Evolutionary conservation across 2,797 vertebrate species (phyloP).

Genomic region (Sebastes minor): DNA sequence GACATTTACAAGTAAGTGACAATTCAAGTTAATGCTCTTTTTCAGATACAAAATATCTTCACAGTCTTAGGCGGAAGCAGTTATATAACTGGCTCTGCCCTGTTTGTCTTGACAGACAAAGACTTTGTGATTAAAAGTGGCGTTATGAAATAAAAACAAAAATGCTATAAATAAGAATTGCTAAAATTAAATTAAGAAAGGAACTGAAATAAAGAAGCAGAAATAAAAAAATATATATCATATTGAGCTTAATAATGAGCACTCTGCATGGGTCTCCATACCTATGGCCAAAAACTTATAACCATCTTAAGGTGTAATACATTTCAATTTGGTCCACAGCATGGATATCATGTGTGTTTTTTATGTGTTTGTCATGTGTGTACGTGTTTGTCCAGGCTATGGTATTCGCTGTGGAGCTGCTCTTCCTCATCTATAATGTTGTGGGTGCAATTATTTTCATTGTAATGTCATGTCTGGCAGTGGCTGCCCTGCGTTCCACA

Average conservation of each 20-base stretch:
- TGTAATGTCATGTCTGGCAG: constrained; percentile 64
- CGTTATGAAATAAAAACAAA: background rate
- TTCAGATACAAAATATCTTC: background rate
- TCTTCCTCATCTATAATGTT: constrained; percentile 54
- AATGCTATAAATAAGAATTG: background rate
- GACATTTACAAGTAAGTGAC: background rate
- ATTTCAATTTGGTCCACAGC: background rate
- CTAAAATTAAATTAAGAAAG: background rate
- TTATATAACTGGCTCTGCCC: background rate
- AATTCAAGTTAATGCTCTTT: background rate
- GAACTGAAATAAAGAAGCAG: background rate
- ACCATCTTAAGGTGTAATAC: background rate
- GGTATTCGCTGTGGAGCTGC: background rate
- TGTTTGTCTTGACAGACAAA: background rate
- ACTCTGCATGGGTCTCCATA: background rate
- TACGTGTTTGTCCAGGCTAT: constrained; percentile 42
- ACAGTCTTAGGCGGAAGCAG: background rate
- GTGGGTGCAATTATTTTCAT: constrained; percentile 55
- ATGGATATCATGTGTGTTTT: background rate
- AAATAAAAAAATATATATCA: background rate
- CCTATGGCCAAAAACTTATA: background rate
- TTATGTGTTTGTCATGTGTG: background rate
- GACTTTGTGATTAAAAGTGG: background rate
- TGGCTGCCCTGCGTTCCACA: constrained; percentile 57
- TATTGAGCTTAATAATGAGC: background rate